Evolutionary conservation across 2,797 vertebrate genomes (phyloP).

Genomic region (Danio kyathit): DNA sequence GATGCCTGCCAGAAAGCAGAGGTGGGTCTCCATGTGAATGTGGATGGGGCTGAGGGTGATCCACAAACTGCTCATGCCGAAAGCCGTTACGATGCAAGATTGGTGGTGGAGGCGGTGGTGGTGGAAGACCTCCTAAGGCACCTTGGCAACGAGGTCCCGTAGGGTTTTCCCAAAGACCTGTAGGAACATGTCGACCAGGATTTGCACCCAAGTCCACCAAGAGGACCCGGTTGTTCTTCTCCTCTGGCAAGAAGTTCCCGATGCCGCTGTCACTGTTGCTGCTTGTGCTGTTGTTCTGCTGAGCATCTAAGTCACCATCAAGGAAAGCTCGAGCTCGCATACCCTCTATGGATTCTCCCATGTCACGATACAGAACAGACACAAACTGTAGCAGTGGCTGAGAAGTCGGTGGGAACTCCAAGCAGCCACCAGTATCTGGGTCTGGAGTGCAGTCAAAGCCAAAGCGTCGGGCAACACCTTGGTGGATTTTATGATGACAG

Average conservation of each 20-base stretch:
- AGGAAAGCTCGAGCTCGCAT: conserved; percentile 92
- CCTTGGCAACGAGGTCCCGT: conserved; percentile 73
- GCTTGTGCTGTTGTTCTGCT: conserved; percentile 94
- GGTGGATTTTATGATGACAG: conserved; percentile 93
- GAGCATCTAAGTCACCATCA: conserved; percentile 80
- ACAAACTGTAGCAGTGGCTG: conserved; percentile 95
- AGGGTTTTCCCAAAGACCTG: conserved; percentile 85
- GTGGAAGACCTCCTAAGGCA: conserved; percentile 64
- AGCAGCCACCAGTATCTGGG: conserved; percentile 92
- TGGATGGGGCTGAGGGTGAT: conserved; percentile 71
- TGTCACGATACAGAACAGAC: conserved; percentile 95
- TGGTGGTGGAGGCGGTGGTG: conserved; percentile 56
- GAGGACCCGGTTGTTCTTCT: conserved; percentile 91
- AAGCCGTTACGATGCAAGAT: conserved; percentile 84
- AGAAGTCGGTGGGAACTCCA: conserved; percentile 95
- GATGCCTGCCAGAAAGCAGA: conserved; percentile 78
- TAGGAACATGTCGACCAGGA: conserved; percentile 80
- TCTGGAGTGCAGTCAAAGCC: conserved; percentile 94
- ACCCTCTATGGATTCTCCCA: conserved; percentile 96
- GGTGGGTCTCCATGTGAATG: conserved; percentile 73
- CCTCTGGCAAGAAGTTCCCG: conserved; percentile 94
- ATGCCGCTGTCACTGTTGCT: conserved; percentile 98
- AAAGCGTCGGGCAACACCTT: conserved; percentile 89
- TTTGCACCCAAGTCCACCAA: conserved; percentile 91
- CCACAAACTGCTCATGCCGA: conserved; percentile 84